These are phyloP conservation scores for Ceryle rudis DNA, from an alignment of 2,797 vertebrate species.

Conservation along the genomic window DNA sequence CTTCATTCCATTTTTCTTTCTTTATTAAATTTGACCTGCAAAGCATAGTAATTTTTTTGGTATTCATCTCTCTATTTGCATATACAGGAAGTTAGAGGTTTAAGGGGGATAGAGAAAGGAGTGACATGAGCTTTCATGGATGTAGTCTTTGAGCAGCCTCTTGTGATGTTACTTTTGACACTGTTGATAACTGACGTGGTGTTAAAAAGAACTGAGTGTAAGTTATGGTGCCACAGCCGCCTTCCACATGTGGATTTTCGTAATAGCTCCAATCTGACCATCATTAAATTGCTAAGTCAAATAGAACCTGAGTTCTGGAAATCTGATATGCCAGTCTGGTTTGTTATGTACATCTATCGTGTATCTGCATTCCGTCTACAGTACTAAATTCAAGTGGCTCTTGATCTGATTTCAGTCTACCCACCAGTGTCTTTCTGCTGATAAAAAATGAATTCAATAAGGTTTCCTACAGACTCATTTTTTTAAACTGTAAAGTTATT, in stretches of 20 bases:
- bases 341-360: slow-evolving; percentile 38
- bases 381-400: slow-evolving; percentile 29
- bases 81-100: background rate
- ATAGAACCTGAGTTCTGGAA: slow-evolving; percentile 65
- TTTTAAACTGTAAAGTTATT: background rate
- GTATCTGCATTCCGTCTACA: background rate
- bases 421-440: slow-evolving; percentile 1
- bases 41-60: background rate
- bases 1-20: background rate
- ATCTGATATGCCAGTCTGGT: slow-evolving; percentile 53
- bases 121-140: background rate
- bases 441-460: slow-evolving; percentile 55
- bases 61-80: background rate
- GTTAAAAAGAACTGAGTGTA: slow-evolving; percentile 29
- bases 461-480: background rate
- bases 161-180: slow-evolving; percentile 1
- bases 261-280: slow-evolving; percentile 63
- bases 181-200: slow-evolving; percentile 34
- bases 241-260: slow-evolving; percentile 68
- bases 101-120: background rate
- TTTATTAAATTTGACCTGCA: background rate
- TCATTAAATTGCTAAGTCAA: slow-evolving; percentile 65
- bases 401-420: slow-evolving; percentile 34
- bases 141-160: background rate
- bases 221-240: slow-evolving; percentile 56